Percentiles rank a stretch among this genome's conserved stretches.
phyloP scores from a whole-genome alignment of 2,113 vertebrate genomes.

The Ranitomeya variabilis region DNA sequence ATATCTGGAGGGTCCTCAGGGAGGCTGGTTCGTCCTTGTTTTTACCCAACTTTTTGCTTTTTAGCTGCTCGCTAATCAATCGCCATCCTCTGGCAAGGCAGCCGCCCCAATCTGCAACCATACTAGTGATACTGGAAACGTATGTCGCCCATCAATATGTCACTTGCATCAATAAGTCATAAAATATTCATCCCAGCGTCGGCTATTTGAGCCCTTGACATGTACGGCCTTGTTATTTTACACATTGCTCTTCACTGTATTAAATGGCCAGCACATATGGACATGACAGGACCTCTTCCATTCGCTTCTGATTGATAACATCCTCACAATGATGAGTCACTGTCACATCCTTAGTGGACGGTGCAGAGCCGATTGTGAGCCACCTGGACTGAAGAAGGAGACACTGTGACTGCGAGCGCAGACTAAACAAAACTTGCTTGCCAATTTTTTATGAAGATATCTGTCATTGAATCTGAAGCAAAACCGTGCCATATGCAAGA shows the following conservation, averaged over 20 bases:
- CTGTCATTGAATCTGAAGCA: too few relatives aligned
- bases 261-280: conserved; percentile 66
- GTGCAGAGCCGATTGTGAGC: too few relatives aligned
- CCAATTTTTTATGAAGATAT: too few relatives aligned
- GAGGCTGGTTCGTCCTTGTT: neutral
- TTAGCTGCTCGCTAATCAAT: conserved; percentile 12
- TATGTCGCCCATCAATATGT: conserved; percentile 66
- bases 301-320: conserved; percentile 48
- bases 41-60: conserved; percentile 36
- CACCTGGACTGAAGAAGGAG: too few relatives aligned
- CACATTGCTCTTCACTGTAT: conserved; percentile 69
- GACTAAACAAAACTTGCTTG: too few relatives aligned
- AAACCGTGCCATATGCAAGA: too few relatives aligned
- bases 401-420: too few relatives aligned
- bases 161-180: conserved; percentile 70
- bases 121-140: conserved; percentile 61
- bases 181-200: conserved; percentile 69
- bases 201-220: conserved; percentile 72
- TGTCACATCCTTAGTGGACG: too few relatives aligned
- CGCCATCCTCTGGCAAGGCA: neutral
- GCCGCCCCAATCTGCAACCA: conserved; percentile 52
- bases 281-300: conserved; percentile 62
- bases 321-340: neutral
- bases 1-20: conserved; percentile 32
- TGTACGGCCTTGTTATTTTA: conserved; percentile 72